phyloP scores from a whole-genome alignment of 2,797 vertebrate genomes.

The Mareca penelope region DNA sequence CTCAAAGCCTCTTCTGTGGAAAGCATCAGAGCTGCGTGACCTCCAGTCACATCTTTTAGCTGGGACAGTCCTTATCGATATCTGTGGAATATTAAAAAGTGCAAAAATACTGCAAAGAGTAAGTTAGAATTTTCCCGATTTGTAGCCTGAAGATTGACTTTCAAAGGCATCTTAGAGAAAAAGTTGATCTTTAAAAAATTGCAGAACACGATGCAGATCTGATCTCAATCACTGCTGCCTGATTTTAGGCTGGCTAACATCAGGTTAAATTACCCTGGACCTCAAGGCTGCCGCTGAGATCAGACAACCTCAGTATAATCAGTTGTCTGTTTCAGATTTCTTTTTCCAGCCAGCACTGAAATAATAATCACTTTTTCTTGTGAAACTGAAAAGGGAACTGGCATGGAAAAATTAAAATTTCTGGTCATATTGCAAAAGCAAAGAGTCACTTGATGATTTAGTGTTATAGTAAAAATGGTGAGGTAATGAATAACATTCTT shows the following conservation, averaged over 20 bases:
- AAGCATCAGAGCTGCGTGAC: neutral
- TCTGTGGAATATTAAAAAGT: neutral
- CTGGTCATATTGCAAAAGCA: neutral
- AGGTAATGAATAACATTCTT: conserved; percentile 68
- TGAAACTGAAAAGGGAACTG: neutral
- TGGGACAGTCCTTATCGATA: neutral
- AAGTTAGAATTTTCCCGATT: neutral
- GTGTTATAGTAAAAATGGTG: conserved; percentile 46
- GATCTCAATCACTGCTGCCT: neutral
- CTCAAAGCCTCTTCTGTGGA: neutral
- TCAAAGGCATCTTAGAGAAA: neutral
- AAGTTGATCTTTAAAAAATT: neutral
- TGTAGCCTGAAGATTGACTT: neutral
- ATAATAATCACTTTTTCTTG: conserved; percentile 28
- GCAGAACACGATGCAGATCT: neutral
- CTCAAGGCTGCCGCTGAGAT: conserved; percentile 20
- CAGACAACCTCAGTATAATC: conserved; percentile 24
- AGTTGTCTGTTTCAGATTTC: conserved; percentile 16
- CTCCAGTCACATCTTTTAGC: neutral
- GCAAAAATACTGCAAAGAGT: neutral
- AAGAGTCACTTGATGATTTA: conserved; percentile 45
- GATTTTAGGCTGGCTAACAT: neutral
- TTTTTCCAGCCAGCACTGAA: neutral
- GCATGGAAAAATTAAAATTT: conserved; percentile 42
- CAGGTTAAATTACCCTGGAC: conserved; percentile 31